These are phyloP conservation scores for Cladopsammia gracilis DNA, from an alignment of 64 coral and sea anemone species.

Conservation along the genomic window DNA sequence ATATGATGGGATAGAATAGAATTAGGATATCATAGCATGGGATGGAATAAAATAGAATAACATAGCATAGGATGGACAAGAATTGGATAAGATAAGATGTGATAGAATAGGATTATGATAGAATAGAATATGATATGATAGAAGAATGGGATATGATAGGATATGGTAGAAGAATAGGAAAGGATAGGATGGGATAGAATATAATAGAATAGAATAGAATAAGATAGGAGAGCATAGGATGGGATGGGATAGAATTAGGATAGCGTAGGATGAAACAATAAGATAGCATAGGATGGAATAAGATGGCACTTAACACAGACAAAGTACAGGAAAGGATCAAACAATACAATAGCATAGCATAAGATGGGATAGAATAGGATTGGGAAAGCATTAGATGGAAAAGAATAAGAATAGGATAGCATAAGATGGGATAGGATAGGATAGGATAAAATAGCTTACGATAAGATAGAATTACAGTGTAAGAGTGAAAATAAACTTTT, in stretches of 20 bases:
- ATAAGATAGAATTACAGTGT: too few relatives aligned
- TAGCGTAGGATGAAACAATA: conserved; percentile 25
- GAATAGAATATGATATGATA: too few relatives aligned
- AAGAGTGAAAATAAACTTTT: too few relatives aligned
- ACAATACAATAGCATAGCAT: conserved; percentile 11
- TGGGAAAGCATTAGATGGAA: not conserved
- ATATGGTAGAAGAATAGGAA: too few relatives aligned
- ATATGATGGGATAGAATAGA: too few relatives aligned
- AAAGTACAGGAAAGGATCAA: conserved; percentile 18
- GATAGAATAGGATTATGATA: too few relatives aligned
- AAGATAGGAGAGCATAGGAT: not conserved
- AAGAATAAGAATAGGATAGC: conserved; percentile 3
- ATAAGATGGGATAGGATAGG: conserved; percentile 29
- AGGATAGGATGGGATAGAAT: conserved; percentile 1
- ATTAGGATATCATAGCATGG: too few relatives aligned
- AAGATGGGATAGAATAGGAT: conserved; percentile 7
- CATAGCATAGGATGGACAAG: too few relatives aligned
- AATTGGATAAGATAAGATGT: too few relatives aligned
- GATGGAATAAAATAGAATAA: too few relatives aligned
- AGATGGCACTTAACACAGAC: not conserved
- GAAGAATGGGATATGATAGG: too few relatives aligned
- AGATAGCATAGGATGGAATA: conserved; percentile 25
- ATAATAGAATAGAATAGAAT: conserved; percentile 11
- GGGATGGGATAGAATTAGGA: conserved; percentile 25
- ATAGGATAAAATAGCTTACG: not conserved